These are phyloP conservation scores for Anguilla rostrata DNA, from an alignment of 2,113 vertebrate species.

Conservation along the genomic window DNA sequence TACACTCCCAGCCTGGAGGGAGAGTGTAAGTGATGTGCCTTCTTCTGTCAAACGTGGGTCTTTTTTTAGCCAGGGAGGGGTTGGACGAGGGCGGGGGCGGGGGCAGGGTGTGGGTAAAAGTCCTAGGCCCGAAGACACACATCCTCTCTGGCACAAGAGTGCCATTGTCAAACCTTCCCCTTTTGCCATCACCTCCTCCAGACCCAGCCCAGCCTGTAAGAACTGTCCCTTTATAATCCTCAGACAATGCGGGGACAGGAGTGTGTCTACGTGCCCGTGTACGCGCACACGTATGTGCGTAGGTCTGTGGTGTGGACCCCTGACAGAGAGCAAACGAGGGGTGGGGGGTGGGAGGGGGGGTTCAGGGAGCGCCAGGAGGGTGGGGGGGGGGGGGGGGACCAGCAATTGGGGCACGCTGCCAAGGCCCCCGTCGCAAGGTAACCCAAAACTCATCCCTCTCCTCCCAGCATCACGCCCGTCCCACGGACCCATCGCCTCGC, in stretches of 20 bases:
- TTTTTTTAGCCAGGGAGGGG: neutral
- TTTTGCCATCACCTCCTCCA: neutral
- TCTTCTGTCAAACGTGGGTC: neutral
- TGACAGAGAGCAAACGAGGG: conserved; percentile 15
- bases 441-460: neutral
- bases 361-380: conserved; percentile 24
- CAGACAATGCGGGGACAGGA: neutral
- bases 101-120: neutral
- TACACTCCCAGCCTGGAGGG: conserved; percentile 1
- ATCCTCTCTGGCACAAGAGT: neutral
- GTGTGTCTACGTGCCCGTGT: conserved; percentile 1
- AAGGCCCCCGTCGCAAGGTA: conserved; percentile 47
- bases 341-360: conserved; percentile 46
- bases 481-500: conserved; percentile 39
- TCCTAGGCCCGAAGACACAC: neutral
- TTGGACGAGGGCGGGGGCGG: neutral
- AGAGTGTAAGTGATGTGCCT: neutral
- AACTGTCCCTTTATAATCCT: neutral
- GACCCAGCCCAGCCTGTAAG: neutral
- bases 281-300: neutral
- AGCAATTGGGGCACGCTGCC: conserved; percentile 63
- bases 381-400: conserved; percentile 51
- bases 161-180: neutral
- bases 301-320: neutral
- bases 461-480: neutral